Evolutionary conservation across 2,888 invertebrate species (phyloP).

Genomic region (Leptarthrus brevirostris): DNA sequence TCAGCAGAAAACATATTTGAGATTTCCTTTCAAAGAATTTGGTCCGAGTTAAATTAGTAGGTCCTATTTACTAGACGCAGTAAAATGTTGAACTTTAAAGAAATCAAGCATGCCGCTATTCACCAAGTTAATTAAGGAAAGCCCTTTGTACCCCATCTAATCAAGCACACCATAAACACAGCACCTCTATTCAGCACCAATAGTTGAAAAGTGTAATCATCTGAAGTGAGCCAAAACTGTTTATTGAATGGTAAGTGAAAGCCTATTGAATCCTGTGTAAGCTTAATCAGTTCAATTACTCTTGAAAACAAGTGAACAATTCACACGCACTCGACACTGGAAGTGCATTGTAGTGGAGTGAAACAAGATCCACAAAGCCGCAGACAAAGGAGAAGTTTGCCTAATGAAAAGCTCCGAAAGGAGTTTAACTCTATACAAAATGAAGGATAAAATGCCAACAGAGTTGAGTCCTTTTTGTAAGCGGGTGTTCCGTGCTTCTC

Average conservation of each 20-base stretch:
- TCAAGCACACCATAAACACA: background rate
- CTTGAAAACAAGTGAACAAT: conserved; percentile 53
- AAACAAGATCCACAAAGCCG: conserved; percentile 17
- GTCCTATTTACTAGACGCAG: too few relatives aligned
- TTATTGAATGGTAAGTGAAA: conserved; percentile 13
- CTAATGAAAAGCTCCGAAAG: conserved; percentile 25
- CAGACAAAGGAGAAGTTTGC: conserved; percentile 17
- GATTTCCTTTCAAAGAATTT: too few relatives aligned
- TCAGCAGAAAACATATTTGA: too few relatives aligned
- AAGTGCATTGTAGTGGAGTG: background rate
- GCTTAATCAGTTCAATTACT: conserved; percentile 54
- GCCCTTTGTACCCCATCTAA: background rate
- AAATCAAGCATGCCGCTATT: background rate
- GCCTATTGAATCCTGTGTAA: conserved; percentile 36
- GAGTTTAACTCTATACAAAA: conserved; percentile 1
- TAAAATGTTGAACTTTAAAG: too few relatives aligned
- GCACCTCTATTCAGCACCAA: background rate
- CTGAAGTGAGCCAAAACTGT: conserved; percentile 27
- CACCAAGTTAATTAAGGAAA: conserved; percentile 26
- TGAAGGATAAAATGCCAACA: conserved; percentile 6
- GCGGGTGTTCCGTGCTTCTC: too few relatives aligned
- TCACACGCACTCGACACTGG: conserved; percentile 50
- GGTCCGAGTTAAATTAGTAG: too few relatives aligned
- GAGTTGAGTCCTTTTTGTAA: too few relatives aligned
- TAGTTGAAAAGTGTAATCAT: conserved; percentile 30